phyloP scores from a whole-genome alignment of 2,113 vertebrate species.

The Oreotrochilus melanogaster region DNA sequence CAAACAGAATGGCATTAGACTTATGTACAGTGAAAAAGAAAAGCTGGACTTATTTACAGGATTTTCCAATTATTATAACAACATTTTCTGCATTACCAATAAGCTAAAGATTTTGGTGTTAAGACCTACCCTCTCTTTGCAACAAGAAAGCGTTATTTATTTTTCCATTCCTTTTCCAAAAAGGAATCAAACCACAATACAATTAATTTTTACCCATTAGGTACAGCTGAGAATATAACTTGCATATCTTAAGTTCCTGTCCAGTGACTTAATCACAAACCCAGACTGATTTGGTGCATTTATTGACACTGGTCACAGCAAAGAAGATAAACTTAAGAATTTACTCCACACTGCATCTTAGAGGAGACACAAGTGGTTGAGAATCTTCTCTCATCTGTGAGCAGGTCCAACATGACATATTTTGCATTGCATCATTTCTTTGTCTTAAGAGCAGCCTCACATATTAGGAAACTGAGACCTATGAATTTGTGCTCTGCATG shows the following conservation, averaged over 20 bases:
- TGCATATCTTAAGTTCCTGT: background rate
- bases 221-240: background rate
- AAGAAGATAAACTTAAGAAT: background rate
- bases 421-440: background rate
- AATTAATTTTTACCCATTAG: background rate
- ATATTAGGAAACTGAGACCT: background rate
- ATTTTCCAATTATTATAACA: background rate
- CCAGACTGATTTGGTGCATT: background rate
- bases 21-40: background rate
- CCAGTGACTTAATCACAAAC: background rate
- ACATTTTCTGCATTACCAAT: background rate
- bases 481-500: background rate
- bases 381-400: background rate
- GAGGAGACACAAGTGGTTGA: background rate
- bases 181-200: background rate
- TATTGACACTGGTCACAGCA: background rate
- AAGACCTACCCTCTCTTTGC: background rate
- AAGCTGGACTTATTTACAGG: background rate
- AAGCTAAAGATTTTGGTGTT: background rate
- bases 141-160: background rate
- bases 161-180: background rate
- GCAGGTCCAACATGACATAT: background rate
- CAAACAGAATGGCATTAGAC: background rate
- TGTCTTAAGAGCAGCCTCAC: background rate
- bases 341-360: background rate